These are phyloP conservation scores for Pristionchus mayeri DNA, from an alignment of 2,888 invertebrate genomes.

Conservation along the genomic window DNA sequence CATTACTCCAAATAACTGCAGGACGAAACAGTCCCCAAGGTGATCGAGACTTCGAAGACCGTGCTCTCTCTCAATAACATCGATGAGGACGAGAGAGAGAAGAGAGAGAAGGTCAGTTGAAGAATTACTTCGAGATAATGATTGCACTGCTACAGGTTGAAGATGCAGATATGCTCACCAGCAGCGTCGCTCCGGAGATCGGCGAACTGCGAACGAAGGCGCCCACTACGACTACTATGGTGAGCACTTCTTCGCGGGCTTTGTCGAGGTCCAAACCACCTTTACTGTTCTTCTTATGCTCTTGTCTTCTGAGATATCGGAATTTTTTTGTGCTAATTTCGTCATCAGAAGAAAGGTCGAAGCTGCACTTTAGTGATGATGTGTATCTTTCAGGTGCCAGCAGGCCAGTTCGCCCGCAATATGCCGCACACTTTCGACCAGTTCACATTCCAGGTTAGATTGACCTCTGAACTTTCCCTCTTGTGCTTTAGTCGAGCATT, in stretches of 20 bases:
- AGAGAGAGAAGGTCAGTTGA: not conserved
- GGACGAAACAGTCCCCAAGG: conserved; percentile 2
- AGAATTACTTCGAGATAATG: not conserved
- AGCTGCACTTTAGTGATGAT: too few species aligned
- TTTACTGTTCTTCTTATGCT: too few species aligned
- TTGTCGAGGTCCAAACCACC: too few species aligned
- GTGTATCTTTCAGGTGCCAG: conserved; percentile 36
- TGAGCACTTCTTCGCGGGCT: too few species aligned
- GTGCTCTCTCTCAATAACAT: conserved; percentile 10
- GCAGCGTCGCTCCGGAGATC: not conserved
- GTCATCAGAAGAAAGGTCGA: too few species aligned
- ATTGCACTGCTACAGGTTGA: too few species aligned
- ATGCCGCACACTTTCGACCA: conserved; percentile 32
- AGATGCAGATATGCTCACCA: too few species aligned
- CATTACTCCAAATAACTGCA: conserved; percentile 5
- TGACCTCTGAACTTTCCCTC: not conserved
- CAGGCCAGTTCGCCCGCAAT: conserved; percentile 42
- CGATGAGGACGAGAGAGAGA: not conserved
- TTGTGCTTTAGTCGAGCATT: too few species aligned
- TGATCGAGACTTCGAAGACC: not conserved
- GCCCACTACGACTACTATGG: not conserved
- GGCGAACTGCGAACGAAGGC: not conserved
- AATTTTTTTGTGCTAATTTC: too few species aligned
- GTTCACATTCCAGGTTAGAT: conserved; percentile 46
- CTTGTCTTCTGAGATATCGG: too few species aligned